phyloP scores from a whole-genome alignment of 2,888 invertebrate species.

The Drosophila koepferae region DNA sequence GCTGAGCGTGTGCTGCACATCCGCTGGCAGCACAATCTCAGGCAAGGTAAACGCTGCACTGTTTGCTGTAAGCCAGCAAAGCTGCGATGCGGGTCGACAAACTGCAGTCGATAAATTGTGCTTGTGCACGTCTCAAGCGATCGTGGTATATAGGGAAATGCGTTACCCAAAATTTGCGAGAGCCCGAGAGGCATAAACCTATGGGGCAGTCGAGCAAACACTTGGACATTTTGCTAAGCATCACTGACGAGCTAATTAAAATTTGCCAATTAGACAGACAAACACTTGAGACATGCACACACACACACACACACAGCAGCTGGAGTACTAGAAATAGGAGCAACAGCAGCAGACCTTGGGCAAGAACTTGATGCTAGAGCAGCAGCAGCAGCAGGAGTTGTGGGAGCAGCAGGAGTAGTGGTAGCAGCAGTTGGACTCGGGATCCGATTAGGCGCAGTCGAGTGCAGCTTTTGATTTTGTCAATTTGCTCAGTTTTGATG shows the following conservation, averaged over 20 bases:
- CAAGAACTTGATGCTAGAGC: not conserved
- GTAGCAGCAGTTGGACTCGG: not conserved
- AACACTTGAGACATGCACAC: constrained; percentile 60
- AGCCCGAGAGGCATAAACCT: not conserved
- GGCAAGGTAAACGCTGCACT: constrained; percentile 60
- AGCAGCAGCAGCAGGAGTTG: not conserved
- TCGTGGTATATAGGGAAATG: constrained; percentile 33
- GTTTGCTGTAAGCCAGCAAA: constrained; percentile 39
- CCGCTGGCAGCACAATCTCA: constrained; percentile 56
- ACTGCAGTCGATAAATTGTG: constrained; percentile 56
- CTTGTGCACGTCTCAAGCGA: constrained; percentile 38
- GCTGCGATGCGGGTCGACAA: constrained; percentile 41
- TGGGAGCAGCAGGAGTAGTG: not conserved
- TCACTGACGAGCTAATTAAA: constrained; percentile 65
- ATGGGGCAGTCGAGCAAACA: constrained; percentile 24
- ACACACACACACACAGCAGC: constrained; percentile 23
- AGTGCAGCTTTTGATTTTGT: constrained; percentile 42
- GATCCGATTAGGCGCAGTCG: constrained; percentile 38
- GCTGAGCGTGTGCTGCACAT: constrained; percentile 60
- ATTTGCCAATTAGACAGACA: constrained; percentile 73
- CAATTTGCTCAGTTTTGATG: constrained; percentile 50
- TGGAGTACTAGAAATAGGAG: constrained; percentile 16
- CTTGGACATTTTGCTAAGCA: constrained; percentile 40
- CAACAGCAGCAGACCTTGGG: constrained; percentile 2
- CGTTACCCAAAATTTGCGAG: constrained; percentile 11